Evolutionary conservation across 2,888 invertebrate species (phyloP).

Genomic region (Xestia xanthographa): DNA sequence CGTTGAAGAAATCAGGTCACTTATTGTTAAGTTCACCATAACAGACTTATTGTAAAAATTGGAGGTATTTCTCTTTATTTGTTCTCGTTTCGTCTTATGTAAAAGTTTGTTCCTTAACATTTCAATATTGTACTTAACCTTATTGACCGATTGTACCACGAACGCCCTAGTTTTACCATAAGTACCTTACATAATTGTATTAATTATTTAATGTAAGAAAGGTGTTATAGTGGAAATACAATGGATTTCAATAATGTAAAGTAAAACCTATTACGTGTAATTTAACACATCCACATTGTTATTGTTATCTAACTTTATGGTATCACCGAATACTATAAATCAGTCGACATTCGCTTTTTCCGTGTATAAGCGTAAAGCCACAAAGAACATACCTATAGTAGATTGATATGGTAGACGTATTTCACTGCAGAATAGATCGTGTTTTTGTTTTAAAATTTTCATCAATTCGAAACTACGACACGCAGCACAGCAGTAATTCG

Average conservation of each 20-base stretch:
- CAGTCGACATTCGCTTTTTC: no score
- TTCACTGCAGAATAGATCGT: neutral
- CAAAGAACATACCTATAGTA: no score
- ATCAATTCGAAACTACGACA: no score
- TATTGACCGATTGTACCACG: conserved; percentile 15
- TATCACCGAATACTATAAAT: no score
- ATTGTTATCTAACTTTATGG: neutral
- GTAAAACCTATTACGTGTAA: neutral
- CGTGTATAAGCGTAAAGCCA: neutral
- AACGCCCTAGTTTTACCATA: conserved; percentile 16
- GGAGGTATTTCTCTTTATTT: neutral
- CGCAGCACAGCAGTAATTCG: no score
- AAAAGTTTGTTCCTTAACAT: conserved; percentile 10
- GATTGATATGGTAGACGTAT: neutral
- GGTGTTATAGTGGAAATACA: neutral
- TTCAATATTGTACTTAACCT: neutral
- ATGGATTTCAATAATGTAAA: neutral
- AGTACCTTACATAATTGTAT: conserved; percentile 11
- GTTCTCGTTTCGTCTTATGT: neutral
- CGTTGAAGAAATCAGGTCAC: neutral
- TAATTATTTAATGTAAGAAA: neutral
- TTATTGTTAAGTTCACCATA: conserved; percentile 14
- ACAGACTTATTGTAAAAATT: neutral
- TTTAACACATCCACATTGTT: no score
- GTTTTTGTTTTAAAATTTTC: neutral